phyloP scores from a whole-genome alignment of 1,140 invertebrate genomes.

The Eciton burchellii region DNA sequence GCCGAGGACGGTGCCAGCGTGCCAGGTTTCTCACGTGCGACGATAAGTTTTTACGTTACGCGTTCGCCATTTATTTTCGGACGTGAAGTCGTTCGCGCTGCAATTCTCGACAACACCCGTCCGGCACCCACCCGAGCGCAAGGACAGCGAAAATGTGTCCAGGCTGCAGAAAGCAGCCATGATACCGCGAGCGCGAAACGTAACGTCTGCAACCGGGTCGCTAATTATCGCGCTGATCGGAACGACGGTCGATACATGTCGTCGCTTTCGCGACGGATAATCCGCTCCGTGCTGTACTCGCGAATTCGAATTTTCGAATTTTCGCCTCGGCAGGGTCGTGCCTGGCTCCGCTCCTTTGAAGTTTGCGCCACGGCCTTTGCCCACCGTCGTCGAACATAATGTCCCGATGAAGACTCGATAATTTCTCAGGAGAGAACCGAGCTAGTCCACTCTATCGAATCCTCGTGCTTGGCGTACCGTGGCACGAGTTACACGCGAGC shows the following conservation, averaged over 20 bases:
- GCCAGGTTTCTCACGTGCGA: not conserved
- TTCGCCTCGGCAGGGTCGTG: constrained; percentile 14
- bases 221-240: constrained; percentile 76
- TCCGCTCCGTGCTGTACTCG: not conserved
- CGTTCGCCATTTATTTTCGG: constrained; percentile 59
- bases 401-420: constrained; percentile 64
- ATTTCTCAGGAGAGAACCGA: constrained; percentile 58
- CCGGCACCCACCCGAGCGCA: not conserved
- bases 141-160: constrained; percentile 34
- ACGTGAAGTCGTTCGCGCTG: constrained; percentile 43
- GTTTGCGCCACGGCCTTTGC: constrained; percentile 62
- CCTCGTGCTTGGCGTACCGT: constrained; percentile 68
- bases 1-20: not conserved
- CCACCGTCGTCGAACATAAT: constrained; percentile 42
- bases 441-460: constrained; percentile 49
- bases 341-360: constrained; percentile 34
- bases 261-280: not conserved
- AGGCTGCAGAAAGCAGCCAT: constrained; percentile 68
- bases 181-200: constrained; percentile 46
- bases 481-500: constrained; percentile 68
- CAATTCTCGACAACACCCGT: not conserved
- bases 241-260: no score
- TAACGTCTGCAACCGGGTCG: constrained; percentile 76
- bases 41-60: constrained; percentile 38
- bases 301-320: constrained; percentile 46